These are phyloP conservation scores for Neoascia interrupta DNA, from an alignment of 2,888 invertebrate genomes.

Conservation along the genomic window DNA sequence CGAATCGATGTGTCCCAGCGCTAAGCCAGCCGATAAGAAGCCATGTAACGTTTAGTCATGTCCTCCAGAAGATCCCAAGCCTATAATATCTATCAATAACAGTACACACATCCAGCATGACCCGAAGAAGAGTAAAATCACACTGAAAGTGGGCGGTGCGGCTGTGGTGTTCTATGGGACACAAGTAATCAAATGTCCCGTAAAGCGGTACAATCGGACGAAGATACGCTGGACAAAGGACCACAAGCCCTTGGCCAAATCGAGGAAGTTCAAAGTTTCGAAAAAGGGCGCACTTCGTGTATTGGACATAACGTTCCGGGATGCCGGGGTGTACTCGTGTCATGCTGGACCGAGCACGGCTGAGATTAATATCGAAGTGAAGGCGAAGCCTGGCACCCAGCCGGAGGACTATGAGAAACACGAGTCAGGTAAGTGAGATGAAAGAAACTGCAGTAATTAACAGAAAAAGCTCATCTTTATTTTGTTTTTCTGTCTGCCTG, in stretches of 20 bases:
- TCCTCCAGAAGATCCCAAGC: slow-evolving; percentile 85
- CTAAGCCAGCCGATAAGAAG: slow-evolving; percentile 88
- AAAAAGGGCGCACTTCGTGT: slow-evolving; percentile 95
- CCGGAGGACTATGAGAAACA: slow-evolving; percentile 87
- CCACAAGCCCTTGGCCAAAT: slow-evolving; percentile 87
- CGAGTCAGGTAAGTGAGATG: slow-evolving; percentile 75
- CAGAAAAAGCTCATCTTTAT: slow-evolving; percentile 15
- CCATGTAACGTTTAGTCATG: slow-evolving; percentile 93
- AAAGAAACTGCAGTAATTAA: slow-evolving; percentile 12
- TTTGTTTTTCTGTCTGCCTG: background rate
- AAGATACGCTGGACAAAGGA: slow-evolving; percentile 95
- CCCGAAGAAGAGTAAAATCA: slow-evolving; percentile 89
- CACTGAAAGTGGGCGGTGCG: slow-evolving; percentile 93
- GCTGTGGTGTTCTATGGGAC: slow-evolving; percentile 95
- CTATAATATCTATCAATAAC: slow-evolving; percentile 89
- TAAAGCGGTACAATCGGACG: slow-evolving; percentile 88
- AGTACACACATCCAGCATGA: slow-evolving; percentile 92
- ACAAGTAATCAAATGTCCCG: slow-evolving; percentile 95
- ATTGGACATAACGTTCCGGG: slow-evolving; percentile 88
- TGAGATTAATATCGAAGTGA: slow-evolving; percentile 89
- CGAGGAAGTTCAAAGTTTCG: slow-evolving; percentile 91
- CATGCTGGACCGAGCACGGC: slow-evolving; percentile 90
- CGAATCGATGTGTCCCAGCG: slow-evolving; percentile 86
- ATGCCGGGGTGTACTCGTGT: slow-evolving; percentile 93
- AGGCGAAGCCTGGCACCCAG: slow-evolving; percentile 89